Conservation (phyloP, 2,888 invertebrate species). For the Xylota sylvarum region DNA sequence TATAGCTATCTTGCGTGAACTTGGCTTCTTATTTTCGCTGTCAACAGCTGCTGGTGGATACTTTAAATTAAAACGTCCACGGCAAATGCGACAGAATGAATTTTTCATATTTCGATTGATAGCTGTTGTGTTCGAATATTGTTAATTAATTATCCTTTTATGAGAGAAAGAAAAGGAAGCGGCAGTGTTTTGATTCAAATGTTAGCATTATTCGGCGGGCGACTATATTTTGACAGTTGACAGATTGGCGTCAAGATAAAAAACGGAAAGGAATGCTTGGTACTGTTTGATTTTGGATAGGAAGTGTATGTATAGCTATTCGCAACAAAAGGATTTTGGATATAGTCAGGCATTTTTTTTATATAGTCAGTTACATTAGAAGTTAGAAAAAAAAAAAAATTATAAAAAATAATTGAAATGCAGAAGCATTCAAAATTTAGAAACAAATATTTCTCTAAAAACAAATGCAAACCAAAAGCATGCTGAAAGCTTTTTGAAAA, state of each 20-base stretch:
- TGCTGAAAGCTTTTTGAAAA: too few relatives aligned
- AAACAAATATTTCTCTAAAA: too few relatives aligned
- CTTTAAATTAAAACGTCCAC: slow-evolving; percentile 73
- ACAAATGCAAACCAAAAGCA: too few relatives aligned
- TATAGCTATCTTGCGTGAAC: slow-evolving; percentile 63
- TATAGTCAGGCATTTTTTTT: slow-evolving; percentile 1
- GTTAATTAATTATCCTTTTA: slow-evolving; percentile 52
- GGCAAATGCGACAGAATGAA: slow-evolving; percentile 73
- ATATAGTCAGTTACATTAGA: neutral
- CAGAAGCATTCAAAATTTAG: too few relatives aligned
- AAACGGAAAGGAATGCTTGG: slow-evolving; percentile 31
- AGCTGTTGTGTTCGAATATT: neutral
- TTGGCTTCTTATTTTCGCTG: slow-evolving; percentile 58
- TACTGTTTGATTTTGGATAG: slow-evolving; percentile 46
- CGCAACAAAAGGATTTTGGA: neutral
- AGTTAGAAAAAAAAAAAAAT: too few relatives aligned
- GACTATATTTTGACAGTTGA: slow-evolving; percentile 66
- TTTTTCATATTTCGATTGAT: slow-evolving; percentile 68
- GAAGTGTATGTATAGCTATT: neutral
- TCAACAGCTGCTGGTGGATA: slow-evolving; percentile 71
- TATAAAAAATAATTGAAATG: too few relatives aligned
- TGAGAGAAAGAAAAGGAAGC: slow-evolving; percentile 45
- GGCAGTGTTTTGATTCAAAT: slow-evolving; percentile 75
- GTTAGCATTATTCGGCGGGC: slow-evolving; percentile 76
- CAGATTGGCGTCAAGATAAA: slow-evolving; percentile 61